These are phyloP conservation scores for Scomber japonicus DNA, from an alignment of 2,113 vertebrate genomes.

Conservation along the genomic window DNA sequence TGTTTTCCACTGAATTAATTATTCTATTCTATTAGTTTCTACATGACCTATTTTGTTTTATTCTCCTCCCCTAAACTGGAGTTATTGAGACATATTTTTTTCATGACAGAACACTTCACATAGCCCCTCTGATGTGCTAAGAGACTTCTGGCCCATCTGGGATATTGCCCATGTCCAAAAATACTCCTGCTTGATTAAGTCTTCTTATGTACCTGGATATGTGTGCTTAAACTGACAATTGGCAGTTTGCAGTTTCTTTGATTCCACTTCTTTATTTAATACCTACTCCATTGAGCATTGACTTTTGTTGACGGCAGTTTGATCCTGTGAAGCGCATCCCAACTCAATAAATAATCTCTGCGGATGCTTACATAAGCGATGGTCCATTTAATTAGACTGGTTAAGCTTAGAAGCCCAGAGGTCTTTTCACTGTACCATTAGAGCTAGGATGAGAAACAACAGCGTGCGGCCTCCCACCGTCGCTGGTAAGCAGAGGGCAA, in stretches of 20 bases:
- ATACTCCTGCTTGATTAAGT: slow-evolving; percentile 81
- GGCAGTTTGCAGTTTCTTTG: slow-evolving; percentile 71
- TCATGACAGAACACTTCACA: slow-evolving; percentile 74
- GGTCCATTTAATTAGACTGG: slow-evolving; percentile 83
- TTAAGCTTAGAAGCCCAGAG: slow-evolving; percentile 80
- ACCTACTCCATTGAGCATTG: slow-evolving; percentile 60
- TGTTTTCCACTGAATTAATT: not conserved
- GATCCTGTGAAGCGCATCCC: slow-evolving; percentile 74
- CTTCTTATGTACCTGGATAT: slow-evolving; percentile 79
- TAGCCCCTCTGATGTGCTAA: slow-evolving; percentile 72
- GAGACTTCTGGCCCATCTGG: slow-evolving; percentile 73
- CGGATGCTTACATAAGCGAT: slow-evolving; percentile 74
- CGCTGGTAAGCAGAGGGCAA: slow-evolving; percentile 70
- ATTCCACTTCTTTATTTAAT: slow-evolving; percentile 74
- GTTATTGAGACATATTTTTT: slow-evolving; percentile 75
- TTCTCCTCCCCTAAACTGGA: slow-evolving; percentile 33
- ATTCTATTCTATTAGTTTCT: not conserved
- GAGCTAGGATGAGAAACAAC: slow-evolving; percentile 78
- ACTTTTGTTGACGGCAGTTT: slow-evolving; percentile 75
- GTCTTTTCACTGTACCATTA: slow-evolving; percentile 80
- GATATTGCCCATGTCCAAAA: slow-evolving; percentile 76
- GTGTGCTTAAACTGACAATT: slow-evolving; percentile 75
- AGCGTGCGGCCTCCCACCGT: slow-evolving; percentile 64
- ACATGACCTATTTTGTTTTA: slow-evolving; percentile 29
- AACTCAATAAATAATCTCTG: slow-evolving; percentile 80